phyloP scores from a whole-genome alignment of 2,888 invertebrate species.

The Thelaira solivaga region DNA sequence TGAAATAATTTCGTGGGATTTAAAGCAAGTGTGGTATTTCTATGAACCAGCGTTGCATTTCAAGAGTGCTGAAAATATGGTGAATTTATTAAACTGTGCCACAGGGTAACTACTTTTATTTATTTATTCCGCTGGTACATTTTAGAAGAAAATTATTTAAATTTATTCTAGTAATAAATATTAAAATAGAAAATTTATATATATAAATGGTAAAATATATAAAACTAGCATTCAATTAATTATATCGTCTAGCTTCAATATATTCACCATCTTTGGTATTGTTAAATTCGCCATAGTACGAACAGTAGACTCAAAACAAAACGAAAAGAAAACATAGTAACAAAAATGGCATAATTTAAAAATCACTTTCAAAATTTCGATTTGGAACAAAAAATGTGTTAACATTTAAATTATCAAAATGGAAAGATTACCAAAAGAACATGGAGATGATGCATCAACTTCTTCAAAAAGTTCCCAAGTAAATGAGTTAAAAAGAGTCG shows the following conservation, averaged over 20 bases:
- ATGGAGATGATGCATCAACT: not conserved
- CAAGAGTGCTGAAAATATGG: not conserved
- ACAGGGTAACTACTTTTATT: not conserved
- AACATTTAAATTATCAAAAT: constrained; percentile 12
- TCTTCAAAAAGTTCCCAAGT: not conserved
- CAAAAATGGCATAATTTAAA: not conserved
- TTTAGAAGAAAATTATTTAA: too few relatives aligned
- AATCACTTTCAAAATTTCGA: not conserved
- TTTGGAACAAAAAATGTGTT: not conserved
- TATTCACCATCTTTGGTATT: too few relatives aligned
- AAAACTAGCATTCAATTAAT: too few relatives aligned
- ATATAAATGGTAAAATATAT: too few relatives aligned
- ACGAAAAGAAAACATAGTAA: not conserved
- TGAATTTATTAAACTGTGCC: not conserved
- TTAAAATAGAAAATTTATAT: too few relatives aligned
- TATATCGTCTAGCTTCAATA: too few relatives aligned
- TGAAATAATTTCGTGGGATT: constrained; percentile 34
- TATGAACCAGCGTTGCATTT: constrained; percentile 17
- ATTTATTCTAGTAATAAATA: too few relatives aligned
- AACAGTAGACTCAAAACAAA: not conserved
- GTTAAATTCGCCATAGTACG: too few relatives aligned
- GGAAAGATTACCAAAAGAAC: constrained; percentile 6
- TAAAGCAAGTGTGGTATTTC: not conserved
- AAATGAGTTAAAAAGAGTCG: not conserved
- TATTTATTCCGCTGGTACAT: too few relatives aligned